These are phyloP conservation scores for Fringilla coelebs DNA, from an alignment of 2,797 vertebrate species.

Conservation along the genomic window DNA sequence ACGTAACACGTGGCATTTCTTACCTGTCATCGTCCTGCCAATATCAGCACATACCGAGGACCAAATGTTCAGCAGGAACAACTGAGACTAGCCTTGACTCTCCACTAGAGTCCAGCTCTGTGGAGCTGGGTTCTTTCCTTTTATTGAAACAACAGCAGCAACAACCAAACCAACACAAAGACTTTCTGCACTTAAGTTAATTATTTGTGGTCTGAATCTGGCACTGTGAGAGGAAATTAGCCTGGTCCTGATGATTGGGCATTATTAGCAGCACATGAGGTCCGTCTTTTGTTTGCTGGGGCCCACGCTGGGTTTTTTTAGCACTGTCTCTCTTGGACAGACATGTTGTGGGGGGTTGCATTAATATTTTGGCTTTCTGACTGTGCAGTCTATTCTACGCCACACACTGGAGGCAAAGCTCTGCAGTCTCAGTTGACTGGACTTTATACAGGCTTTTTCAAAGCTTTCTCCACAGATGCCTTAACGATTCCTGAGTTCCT, in stretches of 20 bases:
- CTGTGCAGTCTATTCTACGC: constrained; percentile 1
- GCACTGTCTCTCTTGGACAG: neutral
- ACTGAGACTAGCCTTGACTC: neutral
- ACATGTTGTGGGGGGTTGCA: neutral
- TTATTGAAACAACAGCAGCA: neutral
- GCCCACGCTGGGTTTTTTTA: neutral
- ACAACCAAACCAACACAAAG: neutral
- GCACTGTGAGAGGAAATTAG: constrained; percentile 13
- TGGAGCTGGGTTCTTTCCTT: neutral
- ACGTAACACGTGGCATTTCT: neutral
- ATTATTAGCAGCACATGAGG: constrained; percentile 5
- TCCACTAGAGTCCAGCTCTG: neutral
- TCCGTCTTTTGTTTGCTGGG: constrained; percentile 2
- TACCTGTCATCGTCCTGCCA: neutral
- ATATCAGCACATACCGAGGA: neutral
- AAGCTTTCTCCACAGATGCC: constrained; percentile 3
- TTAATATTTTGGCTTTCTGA: constrained; percentile 51
- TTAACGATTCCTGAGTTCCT: neutral
- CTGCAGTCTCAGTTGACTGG: constrained; percentile 34
- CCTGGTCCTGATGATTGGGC: neutral
- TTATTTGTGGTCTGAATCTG: constrained; percentile 16
- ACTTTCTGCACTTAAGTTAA: constrained; percentile 6
- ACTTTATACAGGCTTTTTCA: constrained; percentile 15
- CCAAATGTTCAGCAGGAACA: neutral
- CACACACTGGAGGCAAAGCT: neutral